Evolutionary conservation across 2,888 invertebrate genomes (phyloP).

Genomic region (Caenorhabditis virilis): DNA sequence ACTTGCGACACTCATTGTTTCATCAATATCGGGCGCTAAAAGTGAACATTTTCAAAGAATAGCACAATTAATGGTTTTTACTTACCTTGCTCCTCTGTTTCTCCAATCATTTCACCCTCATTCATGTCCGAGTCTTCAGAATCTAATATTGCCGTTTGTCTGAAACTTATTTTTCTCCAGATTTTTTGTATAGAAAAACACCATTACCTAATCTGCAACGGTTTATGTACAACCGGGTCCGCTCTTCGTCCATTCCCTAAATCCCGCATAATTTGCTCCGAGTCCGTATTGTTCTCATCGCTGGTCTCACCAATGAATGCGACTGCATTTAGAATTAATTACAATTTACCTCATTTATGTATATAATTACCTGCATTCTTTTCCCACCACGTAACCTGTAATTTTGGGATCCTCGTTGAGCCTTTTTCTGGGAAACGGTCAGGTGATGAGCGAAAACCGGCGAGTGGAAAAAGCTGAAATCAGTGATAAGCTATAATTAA

Average conservation of each 20-base stretch:
- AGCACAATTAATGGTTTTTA: not conserved
- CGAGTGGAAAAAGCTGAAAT: slow-evolving; percentile 40
- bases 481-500: too few species aligned
- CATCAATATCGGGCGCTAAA: slow-evolving; percentile 34
- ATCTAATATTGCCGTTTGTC: slow-evolving; percentile 57
- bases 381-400: slow-evolving; percentile 67
- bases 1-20: slow-evolving; percentile 54
- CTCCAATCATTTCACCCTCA: slow-evolving; percentile 7
- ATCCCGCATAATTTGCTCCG: slow-evolving; percentile 53
- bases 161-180: slow-evolving; percentile 5
- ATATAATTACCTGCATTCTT: slow-evolving; percentile 58
- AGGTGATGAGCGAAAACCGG: slow-evolving; percentile 48
- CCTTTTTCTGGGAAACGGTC: slow-evolving; percentile 54
- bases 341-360: not conserved
- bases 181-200: not conserved
- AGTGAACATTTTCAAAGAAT: not conserved
- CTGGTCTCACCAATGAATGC: slow-evolving; percentile 67
- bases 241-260: slow-evolving; percentile 31
- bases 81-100: not conserved
- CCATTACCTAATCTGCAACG: slow-evolving; percentile 23
- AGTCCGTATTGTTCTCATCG: slow-evolving; percentile 63
- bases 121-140: slow-evolving; percentile 48
- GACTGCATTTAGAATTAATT: slow-evolving; percentile 41
- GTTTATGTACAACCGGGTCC: slow-evolving; percentile 12
- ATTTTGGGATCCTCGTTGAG: slow-evolving; percentile 52